These are phyloP conservation scores for Pocillopora damicornis DNA, from an alignment of 64 coral and sea anemone species.

Conservation along the genomic window DNA sequence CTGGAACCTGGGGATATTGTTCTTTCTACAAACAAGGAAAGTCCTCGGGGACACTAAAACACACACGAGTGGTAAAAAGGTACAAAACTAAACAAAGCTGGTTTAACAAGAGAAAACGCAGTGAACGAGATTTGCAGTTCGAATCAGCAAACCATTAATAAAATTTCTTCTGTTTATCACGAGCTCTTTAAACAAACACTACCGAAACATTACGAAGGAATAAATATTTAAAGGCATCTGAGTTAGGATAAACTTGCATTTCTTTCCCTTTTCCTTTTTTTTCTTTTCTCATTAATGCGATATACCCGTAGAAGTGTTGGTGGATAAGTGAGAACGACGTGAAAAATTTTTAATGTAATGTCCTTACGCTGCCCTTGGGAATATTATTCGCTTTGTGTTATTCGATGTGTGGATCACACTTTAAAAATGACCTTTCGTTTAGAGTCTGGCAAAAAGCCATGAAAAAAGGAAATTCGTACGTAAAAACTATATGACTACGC, in stretches of 20 bases:
- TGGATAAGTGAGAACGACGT: not conserved
- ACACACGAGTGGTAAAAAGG: constrained; percentile 53
- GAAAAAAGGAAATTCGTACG: not conserved
- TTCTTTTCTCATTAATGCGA: not conserved
- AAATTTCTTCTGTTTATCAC: not conserved
- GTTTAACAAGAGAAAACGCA: constrained; percentile 32
- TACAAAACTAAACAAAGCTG: constrained; percentile 77
- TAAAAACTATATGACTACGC: not conserved
- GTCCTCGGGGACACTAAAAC: constrained; percentile 53
- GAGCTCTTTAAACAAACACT: not conserved
- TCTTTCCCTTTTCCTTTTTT: not conserved
- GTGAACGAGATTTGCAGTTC: constrained; percentile 9
- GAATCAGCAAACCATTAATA: constrained; percentile 39
- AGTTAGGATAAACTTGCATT: not conserved
- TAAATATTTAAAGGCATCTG: not conserved
- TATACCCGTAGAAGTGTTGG: not conserved
- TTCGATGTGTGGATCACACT: not conserved
- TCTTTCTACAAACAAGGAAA: constrained; percentile 53
- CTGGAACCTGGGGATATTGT: constrained; percentile 45
- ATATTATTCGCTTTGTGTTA: not conserved
- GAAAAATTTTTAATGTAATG: constrained; percentile 16
- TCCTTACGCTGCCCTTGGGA: not conserved
- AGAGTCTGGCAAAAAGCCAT: constrained; percentile 26
- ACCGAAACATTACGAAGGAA: not conserved
- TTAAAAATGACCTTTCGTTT: not conserved